phyloP scores from a whole-genome alignment of 2,113 vertebrate genomes.

The Meles meles region DNA sequence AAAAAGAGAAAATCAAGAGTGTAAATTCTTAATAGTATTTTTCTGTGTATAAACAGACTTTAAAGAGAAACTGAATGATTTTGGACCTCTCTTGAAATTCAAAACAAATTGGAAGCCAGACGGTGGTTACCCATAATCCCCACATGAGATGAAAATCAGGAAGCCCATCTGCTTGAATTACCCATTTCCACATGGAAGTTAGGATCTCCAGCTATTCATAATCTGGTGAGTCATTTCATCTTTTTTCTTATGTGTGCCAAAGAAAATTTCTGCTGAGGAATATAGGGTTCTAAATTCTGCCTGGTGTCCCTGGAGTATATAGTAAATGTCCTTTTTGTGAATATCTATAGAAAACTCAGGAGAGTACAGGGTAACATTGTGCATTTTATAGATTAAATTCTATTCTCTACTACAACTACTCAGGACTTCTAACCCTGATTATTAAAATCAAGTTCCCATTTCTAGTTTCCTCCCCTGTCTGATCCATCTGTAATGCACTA shows the following conservation, averaged over 20 bases:
- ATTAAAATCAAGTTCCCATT: not conserved
- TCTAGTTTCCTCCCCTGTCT: not conserved
- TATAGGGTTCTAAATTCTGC: not conserved
- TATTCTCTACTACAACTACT: not conserved
- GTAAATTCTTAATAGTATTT: not conserved
- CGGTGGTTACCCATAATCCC: slow-evolving; percentile 1
- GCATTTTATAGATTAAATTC: not conserved
- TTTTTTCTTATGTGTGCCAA: not conserved
- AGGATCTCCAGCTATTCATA: slow-evolving; percentile 7
- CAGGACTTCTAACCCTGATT: not conserved
- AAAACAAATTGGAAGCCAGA: slow-evolving; percentile 46
- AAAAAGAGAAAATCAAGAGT: not conserved
- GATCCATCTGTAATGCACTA: not conserved
- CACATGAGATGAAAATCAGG: slow-evolving; percentile 23
- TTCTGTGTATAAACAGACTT: not conserved
- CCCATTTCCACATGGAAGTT: not conserved
- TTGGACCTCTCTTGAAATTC: not conserved
- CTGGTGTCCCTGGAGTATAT: not conserved
- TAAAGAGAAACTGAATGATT: not conserved
- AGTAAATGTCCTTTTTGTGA: not conserved
- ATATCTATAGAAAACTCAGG: not conserved
- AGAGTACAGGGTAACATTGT: not conserved
- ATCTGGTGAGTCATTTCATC: slow-evolving; percentile 32
- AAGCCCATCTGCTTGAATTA: slow-evolving; percentile 23
- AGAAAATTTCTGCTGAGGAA: slow-evolving; percentile 27